Evolutionary conservation across 1,140 invertebrate species (phyloP).

Genomic region (Leptinotarsa defecta): DNA sequence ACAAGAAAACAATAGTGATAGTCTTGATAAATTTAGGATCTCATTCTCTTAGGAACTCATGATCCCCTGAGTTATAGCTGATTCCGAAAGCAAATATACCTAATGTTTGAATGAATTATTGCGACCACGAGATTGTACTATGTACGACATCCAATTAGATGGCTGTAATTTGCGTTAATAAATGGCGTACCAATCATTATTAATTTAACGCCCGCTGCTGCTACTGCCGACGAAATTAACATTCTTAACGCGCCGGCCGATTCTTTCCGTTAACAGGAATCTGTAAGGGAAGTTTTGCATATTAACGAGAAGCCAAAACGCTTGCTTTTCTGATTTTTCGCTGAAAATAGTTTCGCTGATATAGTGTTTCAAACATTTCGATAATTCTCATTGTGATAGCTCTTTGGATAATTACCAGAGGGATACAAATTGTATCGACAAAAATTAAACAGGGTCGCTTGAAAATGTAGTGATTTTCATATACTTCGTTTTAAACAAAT

Average conservation of each 20-base stretch:
- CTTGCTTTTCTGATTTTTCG: background rate
- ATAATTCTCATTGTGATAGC: too few relatives aligned
- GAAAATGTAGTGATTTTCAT: too few relatives aligned
- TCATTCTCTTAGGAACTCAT: background rate
- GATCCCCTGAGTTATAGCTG: background rate
- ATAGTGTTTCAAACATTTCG: too few relatives aligned
- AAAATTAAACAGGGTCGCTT: too few relatives aligned
- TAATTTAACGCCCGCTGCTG: slow-evolving; percentile 41
- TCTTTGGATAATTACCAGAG: too few relatives aligned
- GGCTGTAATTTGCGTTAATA: slow-evolving; percentile 45
- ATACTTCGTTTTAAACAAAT: too few relatives aligned
- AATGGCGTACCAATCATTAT: slow-evolving; percentile 48
- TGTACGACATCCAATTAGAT: slow-evolving; percentile 45
- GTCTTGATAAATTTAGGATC: background rate
- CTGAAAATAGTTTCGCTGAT: too few relatives aligned
- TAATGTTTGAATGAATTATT: slow-evolving; percentile 37
- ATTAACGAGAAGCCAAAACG: background rate
- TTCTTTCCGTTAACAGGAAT: slow-evolving; percentile 21
- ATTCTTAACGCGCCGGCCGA: slow-evolving; percentile 27
- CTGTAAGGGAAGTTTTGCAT: background rate
- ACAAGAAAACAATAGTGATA: background rate
- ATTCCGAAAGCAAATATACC: background rate
- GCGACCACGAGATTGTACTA: slow-evolving; percentile 38
- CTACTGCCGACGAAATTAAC: slow-evolving; percentile 30
- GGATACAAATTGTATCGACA: too few relatives aligned